Percentiles rank a stretch among this genome's conserved stretches.
These are phyloP conservation scores for Hippocampus comes DNA, from an alignment of 2,113 vertebrate species.

Conservation along the genomic window DNA sequence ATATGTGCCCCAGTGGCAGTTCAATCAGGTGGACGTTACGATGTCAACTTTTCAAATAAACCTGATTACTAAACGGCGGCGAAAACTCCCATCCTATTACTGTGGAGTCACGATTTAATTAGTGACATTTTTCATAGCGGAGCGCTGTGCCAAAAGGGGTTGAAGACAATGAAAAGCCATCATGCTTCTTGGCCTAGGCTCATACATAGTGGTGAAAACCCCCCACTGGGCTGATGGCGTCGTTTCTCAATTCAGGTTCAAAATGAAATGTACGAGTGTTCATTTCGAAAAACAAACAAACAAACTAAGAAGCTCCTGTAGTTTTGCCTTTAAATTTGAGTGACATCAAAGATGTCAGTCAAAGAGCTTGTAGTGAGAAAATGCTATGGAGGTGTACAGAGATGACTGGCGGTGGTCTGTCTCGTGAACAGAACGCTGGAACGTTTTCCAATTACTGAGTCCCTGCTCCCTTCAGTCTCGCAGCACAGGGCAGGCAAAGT, in stretches of 20 bases:
- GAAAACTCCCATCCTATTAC: not conserved
- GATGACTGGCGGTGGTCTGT: conserved; percentile 25
- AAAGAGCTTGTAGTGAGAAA: not conserved
- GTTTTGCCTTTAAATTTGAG: not conserved
- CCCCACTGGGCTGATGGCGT: too few species aligned
- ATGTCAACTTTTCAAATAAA: too few species aligned
- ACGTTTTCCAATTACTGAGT: conserved; percentile 73
- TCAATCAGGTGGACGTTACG: too few species aligned
- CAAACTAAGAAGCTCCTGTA: not conserved
- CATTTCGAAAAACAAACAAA: not conserved
- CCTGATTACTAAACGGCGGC: too few species aligned
- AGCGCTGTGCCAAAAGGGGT: not conserved
- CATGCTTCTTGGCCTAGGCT: not conserved
- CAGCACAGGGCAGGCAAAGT: conserved; percentile 57
- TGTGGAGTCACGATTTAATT: not conserved
- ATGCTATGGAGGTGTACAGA: conserved; percentile 1
- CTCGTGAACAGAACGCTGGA: conserved; percentile 45
- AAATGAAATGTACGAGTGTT: not conserved
- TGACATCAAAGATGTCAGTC: not conserved
- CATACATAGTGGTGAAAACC: not conserved
- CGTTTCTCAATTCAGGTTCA: not conserved
- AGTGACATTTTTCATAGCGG: not conserved
- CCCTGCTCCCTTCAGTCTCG: conserved; percentile 50
- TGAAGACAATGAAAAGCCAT: not conserved
- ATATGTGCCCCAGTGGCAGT: too few species aligned